A percentile compares a stretch with the other conserved stretches of the same genome.
phyloP scores from a whole-genome alignment of 2,888 invertebrate genomes.

The Lepidocyrtoides sp. region DNA sequence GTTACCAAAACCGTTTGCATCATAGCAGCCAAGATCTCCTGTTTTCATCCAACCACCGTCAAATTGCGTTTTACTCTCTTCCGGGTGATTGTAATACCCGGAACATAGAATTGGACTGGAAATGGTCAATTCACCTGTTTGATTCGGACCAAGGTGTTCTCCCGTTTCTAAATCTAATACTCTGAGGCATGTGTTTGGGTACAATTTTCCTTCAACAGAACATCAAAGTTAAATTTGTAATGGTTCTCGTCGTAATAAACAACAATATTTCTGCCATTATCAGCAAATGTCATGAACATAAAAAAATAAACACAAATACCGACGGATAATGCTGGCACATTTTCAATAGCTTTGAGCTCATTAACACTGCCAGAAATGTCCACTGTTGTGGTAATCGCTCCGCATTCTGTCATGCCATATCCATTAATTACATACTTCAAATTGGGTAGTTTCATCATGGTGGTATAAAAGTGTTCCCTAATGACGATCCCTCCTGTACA shows the following conservation, averaged over 20 bases:
- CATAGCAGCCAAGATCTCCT: constrained; percentile 84
- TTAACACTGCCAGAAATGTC: constrained; percentile 79
- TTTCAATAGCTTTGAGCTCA: constrained; percentile 78
- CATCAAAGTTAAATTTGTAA: too few relatives aligned
- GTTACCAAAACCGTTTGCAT: constrained; percentile 82
- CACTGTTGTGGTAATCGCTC: constrained; percentile 82
- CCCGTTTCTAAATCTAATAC: constrained; percentile 82
- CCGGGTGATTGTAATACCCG: constrained; percentile 83
- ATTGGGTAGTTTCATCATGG: constrained; percentile 78
- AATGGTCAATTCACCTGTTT: constrained; percentile 81
- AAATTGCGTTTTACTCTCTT: constrained; percentile 77
- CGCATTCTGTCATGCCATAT: constrained; percentile 79
- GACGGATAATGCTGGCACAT: constrained; percentile 79
- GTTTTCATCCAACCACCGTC: constrained; percentile 82
- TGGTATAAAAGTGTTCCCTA: constrained; percentile 80
- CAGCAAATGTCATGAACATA: too few relatives aligned
- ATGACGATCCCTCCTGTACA: constrained; percentile 80
- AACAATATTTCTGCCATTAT: too few relatives aligned
- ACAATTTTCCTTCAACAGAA: constrained; percentile 83
- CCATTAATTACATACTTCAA: constrained; percentile 78
- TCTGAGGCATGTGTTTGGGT: constrained; percentile 81
- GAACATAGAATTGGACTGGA: constrained; percentile 82
- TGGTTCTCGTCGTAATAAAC: too few relatives aligned
- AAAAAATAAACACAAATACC: too few relatives aligned
- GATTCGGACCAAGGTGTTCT: constrained; percentile 80